phyloP scores from a whole-genome alignment of 53 echinoderm and acorn worm species.

The Holothuria leucospilota region DNA sequence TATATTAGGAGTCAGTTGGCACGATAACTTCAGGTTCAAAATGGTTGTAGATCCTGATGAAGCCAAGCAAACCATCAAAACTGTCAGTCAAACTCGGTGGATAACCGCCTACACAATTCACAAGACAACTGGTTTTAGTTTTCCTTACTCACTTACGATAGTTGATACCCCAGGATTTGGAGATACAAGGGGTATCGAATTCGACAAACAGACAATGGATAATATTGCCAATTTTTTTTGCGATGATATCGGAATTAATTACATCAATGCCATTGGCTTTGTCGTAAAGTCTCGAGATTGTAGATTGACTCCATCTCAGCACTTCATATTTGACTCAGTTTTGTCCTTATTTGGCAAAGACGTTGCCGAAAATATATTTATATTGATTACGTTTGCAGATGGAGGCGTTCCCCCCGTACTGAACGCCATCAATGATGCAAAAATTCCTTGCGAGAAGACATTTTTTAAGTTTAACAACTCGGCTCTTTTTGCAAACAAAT shows the following conservation, averaged over 20 bases:
- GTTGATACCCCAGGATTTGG: constrained; percentile 80
- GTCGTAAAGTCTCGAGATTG: constrained; percentile 48
- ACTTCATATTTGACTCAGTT: constrained; percentile 59
- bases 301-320: constrained; percentile 54
- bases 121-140: too few species aligned
- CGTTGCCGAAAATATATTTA: too few species aligned
- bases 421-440: constrained; percentile 40
- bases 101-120: constrained; percentile 52
- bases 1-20: constrained; percentile 54
- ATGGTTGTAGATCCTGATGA: constrained; percentile 31
- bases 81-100: constrained; percentile 56
- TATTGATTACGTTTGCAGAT: not conserved
- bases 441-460: constrained; percentile 33
- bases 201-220: constrained; percentile 57
- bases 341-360: not conserved
- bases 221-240: constrained; percentile 57
- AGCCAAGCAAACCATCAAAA: too few species aligned
- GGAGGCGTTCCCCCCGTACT: constrained; percentile 54
- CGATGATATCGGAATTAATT: not conserved
- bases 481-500: constrained; percentile 50
- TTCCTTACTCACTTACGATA: constrained; percentile 53
- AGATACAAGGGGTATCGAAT: constrained; percentile 60
- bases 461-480: constrained; percentile 67
- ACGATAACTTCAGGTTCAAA: constrained; percentile 59
- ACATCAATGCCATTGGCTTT: constrained; percentile 68